phyloP scores from a whole-genome alignment of 2,113 vertebrate genomes.

The Coreoperca whiteheadi region DNA sequence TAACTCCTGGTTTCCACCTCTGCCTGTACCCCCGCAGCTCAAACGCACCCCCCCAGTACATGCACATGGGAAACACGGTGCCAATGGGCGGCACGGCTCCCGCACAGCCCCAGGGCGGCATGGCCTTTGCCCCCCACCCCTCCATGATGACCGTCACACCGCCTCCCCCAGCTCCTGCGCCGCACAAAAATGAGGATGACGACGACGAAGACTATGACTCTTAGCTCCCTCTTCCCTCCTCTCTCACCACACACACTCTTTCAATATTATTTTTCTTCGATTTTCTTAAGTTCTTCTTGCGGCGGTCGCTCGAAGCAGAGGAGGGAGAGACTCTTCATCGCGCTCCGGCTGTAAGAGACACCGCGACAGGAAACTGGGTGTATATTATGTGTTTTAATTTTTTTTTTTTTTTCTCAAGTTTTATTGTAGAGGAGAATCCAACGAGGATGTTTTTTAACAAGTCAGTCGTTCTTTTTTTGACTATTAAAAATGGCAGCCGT shows the following conservation, averaged over 20 bases:
- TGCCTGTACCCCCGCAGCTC: constrained; percentile 50
- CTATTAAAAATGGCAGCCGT: constrained; percentile 45
- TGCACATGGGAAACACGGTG: constrained; percentile 70
- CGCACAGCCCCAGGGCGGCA: constrained; percentile 72
- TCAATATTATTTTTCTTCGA: constrained; percentile 62
- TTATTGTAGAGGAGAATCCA: constrained; percentile 77
- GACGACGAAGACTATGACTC: constrained; percentile 93
- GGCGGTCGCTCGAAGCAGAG: constrained; percentile 53
- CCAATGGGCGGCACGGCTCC: constrained; percentile 65
- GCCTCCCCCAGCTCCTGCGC: constrained; percentile 65
- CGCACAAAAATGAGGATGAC: constrained; percentile 77
- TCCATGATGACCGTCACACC: constrained; percentile 74
- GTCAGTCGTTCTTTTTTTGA: constrained; percentile 68
- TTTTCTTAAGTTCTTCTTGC: constrained; percentile 68
- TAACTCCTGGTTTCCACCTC: not conserved
- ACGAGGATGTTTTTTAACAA: constrained; percentile 77
- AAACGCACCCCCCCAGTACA: constrained; percentile 72
- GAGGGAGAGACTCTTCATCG: constrained; percentile 69
- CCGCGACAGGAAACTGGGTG: constrained; percentile 67
- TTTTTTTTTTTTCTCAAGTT: constrained; percentile 58
- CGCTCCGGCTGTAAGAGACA: constrained; percentile 42
- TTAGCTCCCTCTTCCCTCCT: constrained; percentile 78
- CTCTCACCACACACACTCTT: not conserved
- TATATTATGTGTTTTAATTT: constrained; percentile 79
- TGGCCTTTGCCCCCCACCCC: constrained; percentile 77